Evolutionary conservation across 1,140 invertebrate species (phyloP).

Genomic region (Eupeodes corollae): DNA sequence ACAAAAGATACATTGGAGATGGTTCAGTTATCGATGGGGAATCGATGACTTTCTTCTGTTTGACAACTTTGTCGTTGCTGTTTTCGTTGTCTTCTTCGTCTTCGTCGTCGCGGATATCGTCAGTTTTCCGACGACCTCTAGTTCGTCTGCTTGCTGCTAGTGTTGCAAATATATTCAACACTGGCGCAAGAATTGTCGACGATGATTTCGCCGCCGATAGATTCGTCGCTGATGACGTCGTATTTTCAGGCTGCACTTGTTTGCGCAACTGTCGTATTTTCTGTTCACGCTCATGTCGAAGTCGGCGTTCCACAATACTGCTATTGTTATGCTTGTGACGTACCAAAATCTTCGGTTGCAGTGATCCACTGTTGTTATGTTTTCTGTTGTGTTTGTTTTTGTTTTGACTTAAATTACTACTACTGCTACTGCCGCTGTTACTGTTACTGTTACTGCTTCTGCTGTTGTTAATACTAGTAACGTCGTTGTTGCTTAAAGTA

Average conservation of each 20-base stretch:
- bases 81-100: neutral
- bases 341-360: constrained; percentile 25
- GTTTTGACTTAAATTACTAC: neutral
- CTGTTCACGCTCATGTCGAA: constrained; percentile 14
- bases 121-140: constrained; percentile 29
- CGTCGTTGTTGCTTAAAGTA: no score
- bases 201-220: constrained; percentile 20
- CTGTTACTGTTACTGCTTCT: constrained; percentile 5
- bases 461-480: neutral
- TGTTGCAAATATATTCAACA: constrained; percentile 28
- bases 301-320: constrained; percentile 14
- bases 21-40: neutral
- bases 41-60: neutral
- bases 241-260: neutral
- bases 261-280: constrained; percentile 11
- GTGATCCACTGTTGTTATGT: constrained; percentile 8
- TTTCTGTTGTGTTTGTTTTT: constrained; percentile 6
- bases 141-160: constrained; percentile 29
- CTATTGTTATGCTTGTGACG: constrained; percentile 28
- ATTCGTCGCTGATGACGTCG: constrained; percentile 21
- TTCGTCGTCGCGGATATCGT: neutral
- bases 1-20: no score
- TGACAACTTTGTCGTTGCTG: neutral
- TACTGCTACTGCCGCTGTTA: constrained; percentile 2
- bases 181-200: constrained; percentile 23